phyloP scores from a whole-genome alignment of 2,797 vertebrate species.

The Crax fasciolata region DNA sequence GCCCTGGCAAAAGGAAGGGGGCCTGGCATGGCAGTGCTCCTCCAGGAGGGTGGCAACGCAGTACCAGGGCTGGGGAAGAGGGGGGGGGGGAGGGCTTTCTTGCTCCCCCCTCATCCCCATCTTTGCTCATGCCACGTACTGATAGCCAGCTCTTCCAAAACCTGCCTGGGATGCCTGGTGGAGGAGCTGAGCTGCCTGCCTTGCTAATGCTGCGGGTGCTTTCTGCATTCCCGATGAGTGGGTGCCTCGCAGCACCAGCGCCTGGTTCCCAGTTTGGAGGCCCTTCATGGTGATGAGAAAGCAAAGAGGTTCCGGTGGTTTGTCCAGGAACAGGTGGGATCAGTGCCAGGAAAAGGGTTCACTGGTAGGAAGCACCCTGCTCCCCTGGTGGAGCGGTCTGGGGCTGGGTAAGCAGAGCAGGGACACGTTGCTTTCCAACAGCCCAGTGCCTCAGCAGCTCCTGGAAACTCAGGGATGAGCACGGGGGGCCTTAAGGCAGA shows the following conservation, averaged over 20 bases:
- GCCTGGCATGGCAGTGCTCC: not conserved
- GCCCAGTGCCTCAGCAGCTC: fast-evolving
- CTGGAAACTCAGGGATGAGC: not conserved
- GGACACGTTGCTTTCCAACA: not conserved
- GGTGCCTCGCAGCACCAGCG: not conserved
- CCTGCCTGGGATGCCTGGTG: fast-evolving
- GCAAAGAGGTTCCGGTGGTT: not conserved
- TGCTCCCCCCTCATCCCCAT: no score
- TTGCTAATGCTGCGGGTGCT: not conserved
- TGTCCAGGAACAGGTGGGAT: not conserved
- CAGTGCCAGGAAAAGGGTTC: not conserved
- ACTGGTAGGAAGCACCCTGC: not conserved
- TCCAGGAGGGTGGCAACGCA: not conserved
- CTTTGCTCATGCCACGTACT: not conserved
- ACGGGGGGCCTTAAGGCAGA: not conserved
- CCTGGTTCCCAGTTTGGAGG: not conserved
- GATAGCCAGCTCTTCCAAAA: not conserved
- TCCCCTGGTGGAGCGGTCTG: not conserved
- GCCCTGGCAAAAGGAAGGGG: not conserved
- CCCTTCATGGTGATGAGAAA: not conserved
- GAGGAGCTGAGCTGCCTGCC: not conserved
- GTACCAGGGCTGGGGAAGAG: not conserved
- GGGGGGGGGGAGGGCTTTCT: not conserved
- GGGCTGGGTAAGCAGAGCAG: fast-evolving
- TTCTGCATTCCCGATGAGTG: not conserved